Percentiles rank a stretch among this genome's conserved stretches.
Evolutionary conservation across 2,797 vertebrate genomes (phyloP).

Genomic region (Rhynchotus rufescens): DNA sequence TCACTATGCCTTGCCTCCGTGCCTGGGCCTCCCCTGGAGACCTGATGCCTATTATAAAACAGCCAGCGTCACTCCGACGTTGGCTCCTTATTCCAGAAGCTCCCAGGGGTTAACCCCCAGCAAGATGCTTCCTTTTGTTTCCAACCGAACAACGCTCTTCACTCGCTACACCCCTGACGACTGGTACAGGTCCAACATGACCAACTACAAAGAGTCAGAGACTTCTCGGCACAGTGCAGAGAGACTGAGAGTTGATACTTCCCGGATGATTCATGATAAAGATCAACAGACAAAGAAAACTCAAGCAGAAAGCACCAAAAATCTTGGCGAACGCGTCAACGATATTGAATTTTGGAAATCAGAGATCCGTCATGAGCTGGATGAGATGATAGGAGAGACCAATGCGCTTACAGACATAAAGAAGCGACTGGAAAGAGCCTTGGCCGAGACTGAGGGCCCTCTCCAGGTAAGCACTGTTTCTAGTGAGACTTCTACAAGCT

Average conservation of each 20-base stretch:
- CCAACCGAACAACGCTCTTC: conserved; percentile 84
- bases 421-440: conserved; percentile 88
- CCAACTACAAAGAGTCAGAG: conserved; percentile 89
- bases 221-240: conserved; percentile 87
- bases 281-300: conserved; percentile 87
- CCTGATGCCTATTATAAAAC: conserved; percentile 85
- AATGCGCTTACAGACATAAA: conserved; percentile 86
- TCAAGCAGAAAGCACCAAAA: conserved; percentile 87
- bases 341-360: conserved; percentile 94
- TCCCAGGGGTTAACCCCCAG: conserved; percentile 81
- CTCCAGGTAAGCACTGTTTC: conserved; percentile 85
- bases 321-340: conserved; percentile 88
- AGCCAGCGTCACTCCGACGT: conserved; percentile 72
- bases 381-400: conserved; percentile 92
- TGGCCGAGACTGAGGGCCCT: conserved; percentile 89
- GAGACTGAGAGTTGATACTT: conserved; percentile 86
- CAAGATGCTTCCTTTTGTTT: conserved; percentile 84
- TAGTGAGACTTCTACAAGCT: neutral
- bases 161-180: conserved; percentile 89
- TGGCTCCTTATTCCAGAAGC: conserved; percentile 78
- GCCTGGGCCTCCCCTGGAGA: conserved; percentile 86
- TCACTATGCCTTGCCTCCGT: conserved; percentile 76
- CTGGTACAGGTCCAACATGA: conserved; percentile 91
- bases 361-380: conserved; percentile 91
- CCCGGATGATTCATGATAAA: conserved; percentile 89